phyloP scores from a whole-genome alignment of 2,797 vertebrate genomes.

The Chelonia mydas region DNA sequence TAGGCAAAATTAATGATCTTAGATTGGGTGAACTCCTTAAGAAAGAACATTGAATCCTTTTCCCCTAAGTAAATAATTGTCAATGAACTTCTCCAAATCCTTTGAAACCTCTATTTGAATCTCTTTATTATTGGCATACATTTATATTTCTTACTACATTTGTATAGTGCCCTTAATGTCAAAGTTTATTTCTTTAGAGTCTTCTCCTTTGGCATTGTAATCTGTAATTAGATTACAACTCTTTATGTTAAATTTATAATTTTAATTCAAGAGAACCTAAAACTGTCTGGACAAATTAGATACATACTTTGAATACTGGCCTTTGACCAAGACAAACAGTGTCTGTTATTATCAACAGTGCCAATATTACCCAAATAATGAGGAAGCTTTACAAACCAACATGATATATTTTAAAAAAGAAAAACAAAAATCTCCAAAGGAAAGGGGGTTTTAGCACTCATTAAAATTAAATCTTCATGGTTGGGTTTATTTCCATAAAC shows the following conservation, averaged over 20 bases:
- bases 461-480: slow-evolving; percentile 70
- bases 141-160: background rate
- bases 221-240: slow-evolving; percentile 41
- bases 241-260: slow-evolving; percentile 55
- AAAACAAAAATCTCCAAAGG: slow-evolving; percentile 62
- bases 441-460: slow-evolving; percentile 58
- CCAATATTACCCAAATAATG: slow-evolving; percentile 64
- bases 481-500: slow-evolving; percentile 68
- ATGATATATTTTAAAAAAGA: slow-evolving; percentile 71
- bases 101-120: background rate
- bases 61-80: background rate
- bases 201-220: slow-evolving; percentile 25
- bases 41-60: background rate
- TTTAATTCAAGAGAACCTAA: slow-evolving; percentile 65
- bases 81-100: background rate
- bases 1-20: background rate
- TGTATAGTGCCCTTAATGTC: background rate
- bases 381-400: slow-evolving; percentile 69
- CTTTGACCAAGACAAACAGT: slow-evolving; percentile 63
- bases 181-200: background rate
- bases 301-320: slow-evolving; percentile 60
- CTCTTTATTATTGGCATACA: background rate
- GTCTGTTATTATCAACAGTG: slow-evolving; percentile 69
- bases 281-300: slow-evolving; percentile 72
- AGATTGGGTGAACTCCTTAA: background rate